These are phyloP conservation scores for Momotus momota DNA, from an alignment of 2,797 vertebrate species.

Conservation along the genomic window DNA sequence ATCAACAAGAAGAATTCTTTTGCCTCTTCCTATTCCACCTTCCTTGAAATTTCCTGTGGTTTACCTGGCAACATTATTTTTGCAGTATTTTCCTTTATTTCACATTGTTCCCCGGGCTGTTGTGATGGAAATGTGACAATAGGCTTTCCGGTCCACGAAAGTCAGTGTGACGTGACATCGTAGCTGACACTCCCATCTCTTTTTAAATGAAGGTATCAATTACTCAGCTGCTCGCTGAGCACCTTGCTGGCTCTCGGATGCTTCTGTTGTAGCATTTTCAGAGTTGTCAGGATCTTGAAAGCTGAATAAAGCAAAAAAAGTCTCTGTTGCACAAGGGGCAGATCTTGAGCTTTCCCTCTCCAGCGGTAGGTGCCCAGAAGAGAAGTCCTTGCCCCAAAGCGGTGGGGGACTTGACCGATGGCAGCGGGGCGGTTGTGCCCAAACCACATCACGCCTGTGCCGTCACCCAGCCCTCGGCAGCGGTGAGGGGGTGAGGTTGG, in stretches of 20 bases:
- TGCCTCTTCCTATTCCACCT: neutral
- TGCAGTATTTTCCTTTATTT: neutral
- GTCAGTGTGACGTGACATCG: neutral
- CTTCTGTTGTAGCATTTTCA: neutral
- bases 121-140: neutral
- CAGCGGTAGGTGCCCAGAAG: accelerated
- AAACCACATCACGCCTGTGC: neutral
- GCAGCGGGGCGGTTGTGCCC: neutral
- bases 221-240: neutral
- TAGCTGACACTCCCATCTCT: neutral
- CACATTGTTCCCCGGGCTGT: neutral
- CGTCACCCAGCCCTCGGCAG: neutral
- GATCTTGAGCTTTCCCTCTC: neutral
- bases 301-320: neutral
- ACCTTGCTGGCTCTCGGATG: neutral
- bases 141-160: neutral
- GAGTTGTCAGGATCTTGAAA: neutral
- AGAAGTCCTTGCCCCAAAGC: neutral
- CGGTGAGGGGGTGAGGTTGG: neutral
- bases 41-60: neutral
- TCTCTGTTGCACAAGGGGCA: neutral
- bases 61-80: neutral
- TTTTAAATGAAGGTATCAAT: slow-evolving; percentile 1
- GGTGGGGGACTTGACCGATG: neutral
- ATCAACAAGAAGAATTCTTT: neutral